Evolutionary conservation across 2,888 invertebrate species (phyloP).

Genomic region (Diadegma fenestrale): DNA sequence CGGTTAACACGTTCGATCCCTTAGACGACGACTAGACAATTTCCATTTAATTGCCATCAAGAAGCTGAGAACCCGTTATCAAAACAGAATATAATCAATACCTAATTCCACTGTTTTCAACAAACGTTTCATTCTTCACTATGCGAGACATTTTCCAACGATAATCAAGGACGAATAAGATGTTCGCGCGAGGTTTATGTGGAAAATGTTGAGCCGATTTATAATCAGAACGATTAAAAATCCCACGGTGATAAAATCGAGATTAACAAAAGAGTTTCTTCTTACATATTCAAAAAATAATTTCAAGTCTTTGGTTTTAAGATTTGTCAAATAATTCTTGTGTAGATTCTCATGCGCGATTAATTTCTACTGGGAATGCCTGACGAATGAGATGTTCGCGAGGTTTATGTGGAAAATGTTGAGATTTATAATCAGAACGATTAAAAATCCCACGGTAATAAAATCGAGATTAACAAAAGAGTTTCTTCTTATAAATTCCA

Average conservation of each 20-base stretch:
- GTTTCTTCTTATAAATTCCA: neutral
- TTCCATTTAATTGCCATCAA: slow-evolving; percentile 44
- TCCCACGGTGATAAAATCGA: neutral
- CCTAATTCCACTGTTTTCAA: neutral
- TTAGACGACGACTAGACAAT: slow-evolving; percentile 24
- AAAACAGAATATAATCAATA: slow-evolving; percentile 3
- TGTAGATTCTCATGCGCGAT: too few relatives aligned
- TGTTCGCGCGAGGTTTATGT: neutral
- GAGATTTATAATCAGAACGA: neutral
- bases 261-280: neutral
- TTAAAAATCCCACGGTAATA: neutral
- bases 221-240: neutral
- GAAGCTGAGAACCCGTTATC: slow-evolving; percentile 2
- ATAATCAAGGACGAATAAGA: neutral
- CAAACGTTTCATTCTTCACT: neutral
- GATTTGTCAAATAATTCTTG: too few relatives aligned
- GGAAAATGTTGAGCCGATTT: neutral
- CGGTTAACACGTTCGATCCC: slow-evolving; percentile 53
- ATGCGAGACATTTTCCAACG: neutral
- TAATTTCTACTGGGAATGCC: too few relatives aligned
- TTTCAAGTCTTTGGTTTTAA: too few relatives aligned
- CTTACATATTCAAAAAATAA: neutral
- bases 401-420: neutral
- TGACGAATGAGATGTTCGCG: neutral
- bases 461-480: neutral